Evolutionary conservation across 2,888 invertebrate genomes (phyloP).

Genomic region (Prosapia bicincta): DNA sequence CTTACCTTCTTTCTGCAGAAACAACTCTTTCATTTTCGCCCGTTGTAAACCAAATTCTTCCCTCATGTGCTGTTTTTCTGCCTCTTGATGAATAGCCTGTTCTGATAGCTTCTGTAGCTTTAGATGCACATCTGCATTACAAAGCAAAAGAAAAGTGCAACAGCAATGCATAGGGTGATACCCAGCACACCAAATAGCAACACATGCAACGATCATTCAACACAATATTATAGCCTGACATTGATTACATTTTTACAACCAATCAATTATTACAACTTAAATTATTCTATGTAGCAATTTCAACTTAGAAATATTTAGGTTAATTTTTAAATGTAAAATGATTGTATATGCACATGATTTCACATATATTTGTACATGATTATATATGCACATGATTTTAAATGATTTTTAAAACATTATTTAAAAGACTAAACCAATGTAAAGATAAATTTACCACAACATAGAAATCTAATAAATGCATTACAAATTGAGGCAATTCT

Average conservation of each 20-base stretch:
- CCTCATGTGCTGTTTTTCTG: conserved; percentile 65
- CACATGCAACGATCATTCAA: background rate
- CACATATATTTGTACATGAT: too few relatives aligned
- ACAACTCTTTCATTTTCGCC: conserved; percentile 90
- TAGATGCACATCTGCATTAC: conserved; percentile 34
- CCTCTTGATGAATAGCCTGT: conserved; percentile 39
- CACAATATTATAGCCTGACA: background rate
- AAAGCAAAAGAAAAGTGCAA: conserved; percentile 16
- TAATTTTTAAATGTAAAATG: too few relatives aligned
- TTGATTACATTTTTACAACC: background rate
- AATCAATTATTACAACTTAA: too few relatives aligned
- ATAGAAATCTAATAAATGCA: too few relatives aligned
- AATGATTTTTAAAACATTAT: too few relatives aligned
- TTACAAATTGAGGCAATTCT: too few relatives aligned
- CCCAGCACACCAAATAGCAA: background rate
- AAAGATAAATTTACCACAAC: too few relatives aligned
- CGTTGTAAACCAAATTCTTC: conserved; percentile 87
- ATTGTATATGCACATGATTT: too few relatives aligned
- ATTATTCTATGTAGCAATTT: too few relatives aligned
- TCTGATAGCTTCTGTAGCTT: conserved; percentile 36
- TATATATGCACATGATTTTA: too few relatives aligned
- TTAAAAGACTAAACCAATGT: too few relatives aligned
- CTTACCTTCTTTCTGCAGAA: conserved; percentile 88
- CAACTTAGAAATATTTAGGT: too few relatives aligned
- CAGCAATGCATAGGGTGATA: conserved; percentile 4